Evolutionary conservation across 2,888 invertebrate species (phyloP).

Genomic region (Biston betularia): DNA sequence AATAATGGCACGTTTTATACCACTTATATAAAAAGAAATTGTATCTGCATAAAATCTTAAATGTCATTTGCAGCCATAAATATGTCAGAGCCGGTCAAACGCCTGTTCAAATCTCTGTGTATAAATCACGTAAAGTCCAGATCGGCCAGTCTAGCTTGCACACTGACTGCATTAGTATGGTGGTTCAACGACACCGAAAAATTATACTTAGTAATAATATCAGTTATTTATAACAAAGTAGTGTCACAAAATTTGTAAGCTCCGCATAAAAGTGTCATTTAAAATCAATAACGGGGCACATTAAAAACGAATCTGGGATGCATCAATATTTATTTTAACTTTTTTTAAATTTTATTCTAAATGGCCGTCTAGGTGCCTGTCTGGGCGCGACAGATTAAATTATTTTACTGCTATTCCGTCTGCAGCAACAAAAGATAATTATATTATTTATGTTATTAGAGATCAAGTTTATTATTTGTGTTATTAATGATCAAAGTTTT

Average conservation of each 20-base stretch:
- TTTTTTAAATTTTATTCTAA: constrained; percentile 24
- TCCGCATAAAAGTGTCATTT: constrained; percentile 44
- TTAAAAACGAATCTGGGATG: constrained; percentile 34
- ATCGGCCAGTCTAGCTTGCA: constrained; percentile 8
- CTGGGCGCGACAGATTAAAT: constrained; percentile 20
- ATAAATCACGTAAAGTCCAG: constrained; percentile 22
- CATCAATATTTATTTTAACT: constrained; percentile 35
- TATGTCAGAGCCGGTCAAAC: constrained; percentile 20
- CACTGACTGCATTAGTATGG: constrained; percentile 16
- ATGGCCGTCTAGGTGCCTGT: constrained; percentile 19
- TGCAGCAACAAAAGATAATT: constrained; percentile 26
- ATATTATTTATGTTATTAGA: constrained; percentile 25
- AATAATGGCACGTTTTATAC: constrained; percentile 14
- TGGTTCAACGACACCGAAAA: constrained; percentile 23
- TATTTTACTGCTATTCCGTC: constrained; percentile 32
- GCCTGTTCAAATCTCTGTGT: neutral
- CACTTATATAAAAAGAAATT: constrained; percentile 1
- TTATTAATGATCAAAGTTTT: neutral
- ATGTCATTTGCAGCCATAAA: constrained; percentile 24
- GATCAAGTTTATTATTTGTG: constrained; percentile 3
- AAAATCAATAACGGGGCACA: constrained; percentile 44
- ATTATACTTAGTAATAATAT: constrained; percentile 16
- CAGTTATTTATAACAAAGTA: constrained; percentile 36
- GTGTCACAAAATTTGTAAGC: constrained; percentile 47
- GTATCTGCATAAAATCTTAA: constrained; percentile 19